These are phyloP conservation scores for Micromys minutus DNA, from an alignment of 2,113 vertebrate species.

Conservation along the genomic window DNA sequence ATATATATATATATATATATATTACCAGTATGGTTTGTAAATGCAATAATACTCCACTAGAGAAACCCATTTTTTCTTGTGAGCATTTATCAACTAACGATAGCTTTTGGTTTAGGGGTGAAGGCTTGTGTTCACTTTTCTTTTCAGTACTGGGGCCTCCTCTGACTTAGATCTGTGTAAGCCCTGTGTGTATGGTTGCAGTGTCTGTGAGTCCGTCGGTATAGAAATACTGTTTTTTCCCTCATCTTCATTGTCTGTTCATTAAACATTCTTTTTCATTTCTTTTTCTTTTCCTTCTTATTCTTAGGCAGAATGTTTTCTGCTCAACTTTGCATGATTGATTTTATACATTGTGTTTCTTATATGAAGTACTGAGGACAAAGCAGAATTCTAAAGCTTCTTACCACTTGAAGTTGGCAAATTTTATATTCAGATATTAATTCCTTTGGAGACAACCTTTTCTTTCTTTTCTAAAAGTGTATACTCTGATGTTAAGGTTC, in stretches of 20 bases:
- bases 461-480: background rate
- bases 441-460: background rate
- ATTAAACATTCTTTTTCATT: background rate
- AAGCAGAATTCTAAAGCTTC: background rate
- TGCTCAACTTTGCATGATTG: background rate
- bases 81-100: background rate
- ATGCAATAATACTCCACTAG: background rate
- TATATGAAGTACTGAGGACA: background rate
- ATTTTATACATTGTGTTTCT: background rate
- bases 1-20: no score
- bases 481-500: background rate
- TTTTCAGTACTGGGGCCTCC: background rate
- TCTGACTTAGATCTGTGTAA: background rate
- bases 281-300: background rate
- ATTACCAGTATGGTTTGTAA: background rate
- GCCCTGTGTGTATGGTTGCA: background rate
- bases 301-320: constrained; percentile 10
- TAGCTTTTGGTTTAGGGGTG: background rate
- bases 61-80: background rate
- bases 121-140: background rate
- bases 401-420: background rate
- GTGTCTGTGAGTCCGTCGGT: background rate
- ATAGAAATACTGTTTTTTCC: background rate
- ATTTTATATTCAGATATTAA: background rate
- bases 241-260: background rate